phyloP scores from a whole-genome alignment of 2,113 vertebrate species.

The Stictonetta naevosa region DNA sequence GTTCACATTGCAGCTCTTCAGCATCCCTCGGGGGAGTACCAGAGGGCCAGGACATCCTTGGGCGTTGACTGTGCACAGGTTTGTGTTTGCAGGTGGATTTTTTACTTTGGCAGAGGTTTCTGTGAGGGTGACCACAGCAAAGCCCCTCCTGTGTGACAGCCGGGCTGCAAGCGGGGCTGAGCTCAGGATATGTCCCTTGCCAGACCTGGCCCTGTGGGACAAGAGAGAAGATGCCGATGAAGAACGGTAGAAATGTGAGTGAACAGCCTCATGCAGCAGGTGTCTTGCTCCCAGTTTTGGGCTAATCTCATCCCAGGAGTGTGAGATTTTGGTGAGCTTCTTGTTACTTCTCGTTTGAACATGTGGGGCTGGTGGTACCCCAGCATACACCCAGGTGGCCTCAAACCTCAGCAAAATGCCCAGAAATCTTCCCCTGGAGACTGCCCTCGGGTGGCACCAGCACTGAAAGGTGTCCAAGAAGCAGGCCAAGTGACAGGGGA shows the following conservation, averaged over 20 bases:
- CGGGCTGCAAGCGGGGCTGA: neutral
- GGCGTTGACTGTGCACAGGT: fast-evolving
- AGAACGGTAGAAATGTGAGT: neutral
- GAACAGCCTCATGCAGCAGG: neutral
- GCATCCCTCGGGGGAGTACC: neutral
- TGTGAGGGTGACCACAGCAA: neutral
- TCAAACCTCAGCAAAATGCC: neutral
- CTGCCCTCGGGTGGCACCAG: neutral
- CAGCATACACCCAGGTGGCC: neutral
- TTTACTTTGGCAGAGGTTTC: neutral
- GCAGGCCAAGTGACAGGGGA: neutral
- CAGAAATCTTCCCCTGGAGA: neutral
- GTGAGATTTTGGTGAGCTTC: neutral
- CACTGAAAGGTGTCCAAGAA: fast-evolving
- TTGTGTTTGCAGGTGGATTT: no score
- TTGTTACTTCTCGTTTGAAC: fast-evolving
- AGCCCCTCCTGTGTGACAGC: neutral
- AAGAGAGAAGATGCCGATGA: neutral
- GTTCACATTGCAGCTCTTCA: fast-evolving
- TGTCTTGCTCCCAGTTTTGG: neutral
- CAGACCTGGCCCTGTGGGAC: neutral
- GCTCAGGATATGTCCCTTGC: fast-evolving
- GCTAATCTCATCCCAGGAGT: neutral
- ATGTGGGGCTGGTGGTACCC: fast-evolving
- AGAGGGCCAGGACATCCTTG: neutral